Evolutionary conservation across 2,888 invertebrate genomes (phyloP).

Genomic region (Zeuzera pyrina): DNA sequence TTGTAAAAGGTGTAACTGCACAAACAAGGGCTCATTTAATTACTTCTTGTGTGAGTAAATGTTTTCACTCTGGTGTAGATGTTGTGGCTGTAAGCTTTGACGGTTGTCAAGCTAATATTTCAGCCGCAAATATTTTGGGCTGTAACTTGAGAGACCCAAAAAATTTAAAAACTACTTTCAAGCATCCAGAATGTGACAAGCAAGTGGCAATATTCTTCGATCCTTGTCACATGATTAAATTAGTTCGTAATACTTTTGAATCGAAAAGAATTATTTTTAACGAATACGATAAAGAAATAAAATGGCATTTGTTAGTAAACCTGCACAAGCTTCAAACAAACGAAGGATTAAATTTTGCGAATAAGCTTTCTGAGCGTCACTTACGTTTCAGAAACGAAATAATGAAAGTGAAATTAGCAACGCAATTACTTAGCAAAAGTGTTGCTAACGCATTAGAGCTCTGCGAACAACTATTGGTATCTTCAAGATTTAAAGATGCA

Average conservation of each 20-base stretch:
- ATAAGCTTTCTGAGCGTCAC: background rate
- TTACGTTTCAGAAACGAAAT: background rate
- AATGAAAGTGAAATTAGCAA: background rate
- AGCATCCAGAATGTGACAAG: slow-evolving; percentile 1
- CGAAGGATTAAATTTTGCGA: background rate
- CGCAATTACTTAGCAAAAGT: background rate
- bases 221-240: slow-evolving; percentile 7
- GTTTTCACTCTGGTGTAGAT: slow-evolving; percentile 1
- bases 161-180: slow-evolving; percentile 3
- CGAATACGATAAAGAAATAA: slow-evolving; percentile 1
- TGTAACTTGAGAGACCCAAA: too few relatives aligned
- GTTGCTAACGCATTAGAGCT: background rate
- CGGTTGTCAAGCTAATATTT: slow-evolving; percentile 7
- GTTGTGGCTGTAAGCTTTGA: slow-evolving; percentile 8
- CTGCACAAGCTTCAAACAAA: background rate
- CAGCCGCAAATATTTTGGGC: slow-evolving; percentile 4
- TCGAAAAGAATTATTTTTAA: too few relatives aligned
- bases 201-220: slow-evolving; percentile 4
- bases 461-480: background rate
- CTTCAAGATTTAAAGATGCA: background rate
- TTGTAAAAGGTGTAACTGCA: too few relatives aligned
- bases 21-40: too few relatives aligned
- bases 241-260: too few relatives aligned
- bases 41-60: too few relatives aligned
- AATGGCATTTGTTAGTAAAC: background rate